phyloP scores from a whole-genome alignment of 1,140 invertebrate genomes.

The Drosophila lacertosa region DNA sequence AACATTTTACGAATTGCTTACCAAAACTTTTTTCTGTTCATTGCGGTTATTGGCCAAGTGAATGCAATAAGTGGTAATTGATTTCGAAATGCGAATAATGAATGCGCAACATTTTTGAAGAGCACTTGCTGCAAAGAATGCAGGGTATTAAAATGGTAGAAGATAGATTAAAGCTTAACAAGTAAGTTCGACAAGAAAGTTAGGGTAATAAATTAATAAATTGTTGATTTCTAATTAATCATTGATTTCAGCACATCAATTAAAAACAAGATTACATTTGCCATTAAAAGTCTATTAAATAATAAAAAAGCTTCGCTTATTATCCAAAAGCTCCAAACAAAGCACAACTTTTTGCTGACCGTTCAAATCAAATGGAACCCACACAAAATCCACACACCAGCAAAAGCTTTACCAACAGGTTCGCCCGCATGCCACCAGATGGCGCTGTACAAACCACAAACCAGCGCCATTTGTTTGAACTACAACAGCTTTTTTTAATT shows the following conservation, averaged over 20 bases:
- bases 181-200: not conserved
- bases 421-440: not conserved
- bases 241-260: no score
- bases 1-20: conserved; percentile 57
- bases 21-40: conserved; percentile 44
- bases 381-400: conserved; percentile 1
- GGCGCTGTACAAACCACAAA: not conserved
- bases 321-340: no score
- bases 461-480: not conserved
- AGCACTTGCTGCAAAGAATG: not conserved
- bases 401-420: not conserved
- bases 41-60: conserved; percentile 28
- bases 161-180: not conserved
- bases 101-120: conserved; percentile 4
- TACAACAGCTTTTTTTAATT: not conserved
- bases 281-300: no score
- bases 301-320: no score
- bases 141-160: not conserved
- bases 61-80: conserved; percentile 16
- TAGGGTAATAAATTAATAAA: not conserved
- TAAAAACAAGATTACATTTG: no score
- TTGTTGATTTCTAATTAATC: no score
- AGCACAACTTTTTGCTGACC: not conserved
- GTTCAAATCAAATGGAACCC: not conserved
- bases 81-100: conserved; percentile 19